Percentiles rank a stretch among this genome's conserved stretches.
phyloP scores from a whole-genome alignment of 2,888 invertebrate genomes.

The Hyles lineata region DNA sequence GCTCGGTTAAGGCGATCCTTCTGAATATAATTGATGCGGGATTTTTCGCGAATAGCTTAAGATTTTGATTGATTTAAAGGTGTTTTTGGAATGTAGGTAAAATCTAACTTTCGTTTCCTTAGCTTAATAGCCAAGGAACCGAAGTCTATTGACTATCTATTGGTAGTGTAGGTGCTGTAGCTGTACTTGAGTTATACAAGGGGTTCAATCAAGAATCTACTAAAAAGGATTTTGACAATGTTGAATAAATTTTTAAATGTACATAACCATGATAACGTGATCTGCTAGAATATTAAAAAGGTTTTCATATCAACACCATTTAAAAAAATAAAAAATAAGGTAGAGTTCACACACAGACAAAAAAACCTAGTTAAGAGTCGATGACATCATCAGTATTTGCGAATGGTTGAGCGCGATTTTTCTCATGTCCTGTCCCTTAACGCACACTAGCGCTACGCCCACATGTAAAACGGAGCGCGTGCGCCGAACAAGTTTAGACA shows the following conservation, averaged over 20 bases:
- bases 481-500: constrained; percentile 83
- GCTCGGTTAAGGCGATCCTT: constrained; percentile 44
- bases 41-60: not conserved
- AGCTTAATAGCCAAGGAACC: no score
- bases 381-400: not conserved
- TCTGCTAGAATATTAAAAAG: no score
- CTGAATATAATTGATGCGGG: not conserved
- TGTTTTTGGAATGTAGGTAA: not conserved
- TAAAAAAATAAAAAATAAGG: no score
- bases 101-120: no score
- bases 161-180: no score
- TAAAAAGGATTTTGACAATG: no score
- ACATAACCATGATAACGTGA: no score
- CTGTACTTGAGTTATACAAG: no score
- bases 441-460: constrained; percentile 60
- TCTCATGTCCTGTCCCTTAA: constrained; percentile 31
- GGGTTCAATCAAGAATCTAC: no score
- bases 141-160: no score
- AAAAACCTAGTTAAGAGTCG: not conserved
- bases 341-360: not conserved
- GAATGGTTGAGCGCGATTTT: not conserved
- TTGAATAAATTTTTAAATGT: no score
- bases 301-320: no score
- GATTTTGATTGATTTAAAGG: not conserved
- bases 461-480: constrained; percentile 69